Evolutionary conservation across 2,797 vertebrate species (phyloP), one percentile per base, ranked within the genome.

Genomic region (Coreius guichenoti): DNA sequence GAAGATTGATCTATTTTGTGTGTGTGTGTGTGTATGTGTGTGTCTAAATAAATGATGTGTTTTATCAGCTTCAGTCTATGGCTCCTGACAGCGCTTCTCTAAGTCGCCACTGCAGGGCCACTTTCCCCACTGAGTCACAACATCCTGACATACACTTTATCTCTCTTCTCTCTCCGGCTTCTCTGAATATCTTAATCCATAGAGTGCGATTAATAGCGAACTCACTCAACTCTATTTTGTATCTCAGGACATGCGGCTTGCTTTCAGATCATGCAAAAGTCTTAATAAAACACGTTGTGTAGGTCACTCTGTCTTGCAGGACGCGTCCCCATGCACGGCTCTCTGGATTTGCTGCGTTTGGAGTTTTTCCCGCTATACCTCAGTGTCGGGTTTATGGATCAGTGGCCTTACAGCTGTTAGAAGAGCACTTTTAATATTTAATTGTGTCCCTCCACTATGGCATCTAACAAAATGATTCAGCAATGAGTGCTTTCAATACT

Each of bases 371-470:
- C 7, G 9, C 77, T 73, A 56, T 81, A 89, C 86, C 31, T 72
- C 88, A 85, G 84, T 89, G 91, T 92, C 90, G 90, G 93, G 92
- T 93, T 94, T 93, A 93, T 92, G 92, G 91, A 92, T 94, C 91
- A 92, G 91, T 92, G 91, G 87, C 90, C 89, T 91, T 92, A 93
- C 86, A 86, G 90, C 86, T 89, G 90, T 93, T 90, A 93, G 92
- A 92, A 65, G 49, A 88, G 88, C 79, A 85, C 88, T 58, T 86
- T 95, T 89, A 94, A 94, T 94, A 94, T 92, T 94, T 91, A 90
- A 94, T 93, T 91, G 87, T 88, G 87, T 89, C 90, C 78, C 73
- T 84, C 31, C 33, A 19, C 80, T 36, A 83, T 80, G 63, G 26
- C 19, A 65, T 36, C 26, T 39, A 29, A 39, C 56, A 58, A 47